A percentile compares a stretch with the other conserved stretches of the same genome.
These are phyloP conservation scores for Rhizoglyphus robini DNA, from an alignment of 1,140 invertebrate species.

Conservation along the genomic window DNA sequence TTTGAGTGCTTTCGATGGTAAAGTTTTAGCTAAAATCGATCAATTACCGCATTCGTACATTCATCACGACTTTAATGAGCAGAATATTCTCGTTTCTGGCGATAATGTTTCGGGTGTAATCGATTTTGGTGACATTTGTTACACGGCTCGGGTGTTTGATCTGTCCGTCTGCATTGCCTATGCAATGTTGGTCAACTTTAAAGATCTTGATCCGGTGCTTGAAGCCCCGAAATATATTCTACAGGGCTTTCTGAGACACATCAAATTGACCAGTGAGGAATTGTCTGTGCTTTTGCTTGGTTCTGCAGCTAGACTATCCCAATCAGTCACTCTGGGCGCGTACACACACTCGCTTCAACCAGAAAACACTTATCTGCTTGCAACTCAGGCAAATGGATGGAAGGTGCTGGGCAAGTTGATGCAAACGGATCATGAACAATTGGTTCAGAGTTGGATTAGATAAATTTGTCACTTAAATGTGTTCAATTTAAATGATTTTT, in stretches of 20 bases:
- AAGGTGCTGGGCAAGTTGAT: conserved; percentile 42
- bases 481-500: too few relatives aligned
- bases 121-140: conserved; percentile 22
- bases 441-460: neutral
- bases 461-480: too few relatives aligned
- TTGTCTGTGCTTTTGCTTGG: conserved; percentile 31
- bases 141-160: conserved; percentile 22
- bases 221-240: conserved; percentile 2
- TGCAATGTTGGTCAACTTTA: neutral
- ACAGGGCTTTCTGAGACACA: neutral
- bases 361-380: conserved; percentile 57
- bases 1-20: too few relatives aligned
- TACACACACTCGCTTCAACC: conserved; percentile 59
- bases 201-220: neutral
- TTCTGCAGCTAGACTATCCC: conserved; percentile 56
- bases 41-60: neutral
- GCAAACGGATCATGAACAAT: neutral
- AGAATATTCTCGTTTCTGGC: conserved; percentile 21
- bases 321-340: conserved; percentile 61
- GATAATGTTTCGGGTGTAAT: conserved; percentile 11
- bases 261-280: neutral
- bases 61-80: conserved; percentile 24
- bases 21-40: too few relatives aligned
- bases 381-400: conserved; percentile 51
- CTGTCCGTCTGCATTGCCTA: conserved; percentile 16